Evolutionary conservation across 2,113 vertebrate species (phyloP).

Genomic region (Paramormyrops kingsleyae): DNA sequence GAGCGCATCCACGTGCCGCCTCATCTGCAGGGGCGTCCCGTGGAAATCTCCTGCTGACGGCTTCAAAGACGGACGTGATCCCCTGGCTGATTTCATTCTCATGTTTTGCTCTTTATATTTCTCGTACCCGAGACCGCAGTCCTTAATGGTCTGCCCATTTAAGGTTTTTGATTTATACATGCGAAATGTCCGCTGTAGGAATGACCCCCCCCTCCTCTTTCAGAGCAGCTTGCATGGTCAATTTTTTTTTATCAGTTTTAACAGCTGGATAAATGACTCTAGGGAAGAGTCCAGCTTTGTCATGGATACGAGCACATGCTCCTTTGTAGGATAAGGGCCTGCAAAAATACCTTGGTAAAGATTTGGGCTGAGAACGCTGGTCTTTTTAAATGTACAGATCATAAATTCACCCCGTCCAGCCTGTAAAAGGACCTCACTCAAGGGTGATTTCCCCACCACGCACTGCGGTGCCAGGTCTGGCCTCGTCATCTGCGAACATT

Average conservation of each 20-base stretch:
- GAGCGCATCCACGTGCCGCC: constrained; percentile 37
- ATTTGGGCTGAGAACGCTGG: not conserved
- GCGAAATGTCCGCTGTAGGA: not conserved
- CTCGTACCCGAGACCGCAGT: not conserved
- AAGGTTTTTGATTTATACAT: not conserved
- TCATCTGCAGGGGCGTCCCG: not conserved
- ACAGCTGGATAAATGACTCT: not conserved
- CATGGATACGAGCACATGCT: not conserved
- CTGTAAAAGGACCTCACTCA: not conserved
- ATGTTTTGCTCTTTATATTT: not conserved
- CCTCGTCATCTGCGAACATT: not conserved
- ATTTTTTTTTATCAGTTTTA: not conserved
- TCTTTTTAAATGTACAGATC: not conserved
- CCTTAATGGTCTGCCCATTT: not conserved
- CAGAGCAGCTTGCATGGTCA: not conserved
- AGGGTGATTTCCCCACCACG: not conserved
- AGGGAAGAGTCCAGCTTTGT: not conserved
- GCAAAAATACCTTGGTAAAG: not conserved
- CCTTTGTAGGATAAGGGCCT: not conserved
- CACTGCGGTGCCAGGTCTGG: not conserved
- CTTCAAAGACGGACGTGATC: not conserved
- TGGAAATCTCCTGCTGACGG: not conserved
- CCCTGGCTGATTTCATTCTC: not conserved
- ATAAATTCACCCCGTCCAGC: not conserved
- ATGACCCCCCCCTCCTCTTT: not conserved